These are phyloP conservation scores for Oophaga pumilio DNA, from an alignment of 2,113 vertebrate species.

Conservation along the genomic window DNA sequence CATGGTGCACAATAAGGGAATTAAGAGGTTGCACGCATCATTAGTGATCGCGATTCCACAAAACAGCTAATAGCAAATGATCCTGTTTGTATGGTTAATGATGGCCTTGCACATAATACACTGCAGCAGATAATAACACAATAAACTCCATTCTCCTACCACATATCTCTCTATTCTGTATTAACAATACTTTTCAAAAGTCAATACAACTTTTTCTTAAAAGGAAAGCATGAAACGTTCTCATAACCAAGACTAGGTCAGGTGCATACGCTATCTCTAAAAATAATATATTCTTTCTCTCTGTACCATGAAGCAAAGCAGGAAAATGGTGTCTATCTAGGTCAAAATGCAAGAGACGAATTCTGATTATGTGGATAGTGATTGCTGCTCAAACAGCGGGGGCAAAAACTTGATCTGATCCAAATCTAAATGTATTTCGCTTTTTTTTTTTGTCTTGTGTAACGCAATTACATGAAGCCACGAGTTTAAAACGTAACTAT, in stretches of 20 bases:
- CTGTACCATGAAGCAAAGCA: conserved; percentile 17
- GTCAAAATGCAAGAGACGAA: conserved; percentile 29
- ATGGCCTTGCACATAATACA: background rate
- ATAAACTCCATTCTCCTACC: background rate
- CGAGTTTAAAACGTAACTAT: background rate
- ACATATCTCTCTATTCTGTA: background rate
- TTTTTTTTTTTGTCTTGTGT: background rate
- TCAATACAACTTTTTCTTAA: background rate
- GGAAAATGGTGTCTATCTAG: conserved; percentile 34
- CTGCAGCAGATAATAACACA: background rate
- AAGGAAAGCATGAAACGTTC: background rate
- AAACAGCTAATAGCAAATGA: background rate
- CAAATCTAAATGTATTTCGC: conserved; percentile 25
- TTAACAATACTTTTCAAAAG: background rate
- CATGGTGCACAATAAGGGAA: background rate
- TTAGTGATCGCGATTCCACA: conserved; percentile 1
- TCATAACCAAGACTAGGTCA: conserved; percentile 14
- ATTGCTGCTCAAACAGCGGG: conserved; percentile 5
- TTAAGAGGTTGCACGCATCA: background rate
- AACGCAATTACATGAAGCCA: background rate
- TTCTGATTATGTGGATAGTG: conserved; percentile 35
- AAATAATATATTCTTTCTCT: conserved; percentile 30
- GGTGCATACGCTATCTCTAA: conserved; percentile 31
- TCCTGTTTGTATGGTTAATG: conserved; percentile 9
- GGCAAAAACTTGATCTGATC: conserved; percentile 3